Conservation (phyloP, 2,888 invertebrate genomes). For the Acrocera orbiculus region DNA sequence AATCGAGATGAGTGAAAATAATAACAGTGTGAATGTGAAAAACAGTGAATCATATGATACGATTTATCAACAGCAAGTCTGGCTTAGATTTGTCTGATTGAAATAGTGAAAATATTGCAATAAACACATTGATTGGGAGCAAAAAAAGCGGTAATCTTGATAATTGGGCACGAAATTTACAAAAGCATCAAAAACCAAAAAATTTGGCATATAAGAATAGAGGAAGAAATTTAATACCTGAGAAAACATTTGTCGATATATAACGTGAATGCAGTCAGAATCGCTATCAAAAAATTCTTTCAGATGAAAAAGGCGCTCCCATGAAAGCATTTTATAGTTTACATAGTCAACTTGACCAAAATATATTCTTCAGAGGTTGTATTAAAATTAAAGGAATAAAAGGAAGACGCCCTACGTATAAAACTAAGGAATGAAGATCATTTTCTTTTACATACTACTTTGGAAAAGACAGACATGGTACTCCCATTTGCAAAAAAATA, state of each 20-base stretch:
- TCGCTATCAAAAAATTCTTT: constrained; percentile 12
- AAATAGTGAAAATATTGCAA: constrained; percentile 4
- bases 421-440: too few species aligned
- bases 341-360: constrained; percentile 15
- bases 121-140: constrained; percentile 9
- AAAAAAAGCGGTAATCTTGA: constrained; percentile 10
- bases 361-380: too few species aligned
- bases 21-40: constrained; percentile 4
- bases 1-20: constrained; percentile 5
- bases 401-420: too few species aligned
- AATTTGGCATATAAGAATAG: constrained; percentile 15
- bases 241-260: constrained; percentile 16
- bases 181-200: constrained; percentile 15
- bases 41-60: constrained; percentile 5
- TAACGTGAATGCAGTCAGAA: constrained; percentile 12
- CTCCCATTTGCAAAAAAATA: too few species aligned
- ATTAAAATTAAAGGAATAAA: too few species aligned
- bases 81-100: constrained; percentile 9
- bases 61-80: constrained; percentile 9
- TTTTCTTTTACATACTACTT: too few species aligned
- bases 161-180: constrained; percentile 14
- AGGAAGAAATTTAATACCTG: constrained; percentile 15
- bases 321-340: constrained; percentile 11
- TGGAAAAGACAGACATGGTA: too few species aligned
- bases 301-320: constrained; percentile 13